These are phyloP conservation scores for Panurus biarmicus DNA, from an alignment of 2,113 vertebrate genomes.

Conservation along the genomic window DNA sequence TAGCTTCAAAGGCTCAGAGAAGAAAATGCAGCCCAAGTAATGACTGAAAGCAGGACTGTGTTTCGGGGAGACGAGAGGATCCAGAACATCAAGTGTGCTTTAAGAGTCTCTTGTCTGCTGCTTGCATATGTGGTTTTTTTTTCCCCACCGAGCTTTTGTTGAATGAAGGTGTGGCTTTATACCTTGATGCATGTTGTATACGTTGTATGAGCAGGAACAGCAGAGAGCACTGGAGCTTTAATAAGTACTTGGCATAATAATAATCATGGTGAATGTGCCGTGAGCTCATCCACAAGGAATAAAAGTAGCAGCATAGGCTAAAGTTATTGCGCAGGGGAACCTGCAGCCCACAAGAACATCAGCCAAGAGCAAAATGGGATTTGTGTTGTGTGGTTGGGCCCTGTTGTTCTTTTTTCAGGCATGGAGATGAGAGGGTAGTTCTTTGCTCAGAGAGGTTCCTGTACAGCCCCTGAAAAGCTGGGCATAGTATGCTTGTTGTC, in stretches of 20 bases:
- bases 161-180: neutral
- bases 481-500: neutral
- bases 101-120: neutral
- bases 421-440: neutral
- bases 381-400: neutral
- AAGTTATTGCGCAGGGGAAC: neutral
- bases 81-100: neutral
- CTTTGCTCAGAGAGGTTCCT: neutral
- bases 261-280: neutral
- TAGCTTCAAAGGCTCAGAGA: neutral
- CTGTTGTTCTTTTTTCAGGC: neutral
- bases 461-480: neutral
- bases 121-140: neutral
- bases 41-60: neutral
- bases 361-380: neutral
- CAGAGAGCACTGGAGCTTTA: neutral
- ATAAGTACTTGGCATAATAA: neutral
- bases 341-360: neutral
- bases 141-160: neutral
- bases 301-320: neutral
- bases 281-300: neutral
- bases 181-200: neutral
- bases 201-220: neutral
- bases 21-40: neutral
- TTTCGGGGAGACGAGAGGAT: neutral